Evolutionary conservation across 2,888 invertebrate genomes (phyloP).

Genomic region (Diogma glabrata): DNA sequence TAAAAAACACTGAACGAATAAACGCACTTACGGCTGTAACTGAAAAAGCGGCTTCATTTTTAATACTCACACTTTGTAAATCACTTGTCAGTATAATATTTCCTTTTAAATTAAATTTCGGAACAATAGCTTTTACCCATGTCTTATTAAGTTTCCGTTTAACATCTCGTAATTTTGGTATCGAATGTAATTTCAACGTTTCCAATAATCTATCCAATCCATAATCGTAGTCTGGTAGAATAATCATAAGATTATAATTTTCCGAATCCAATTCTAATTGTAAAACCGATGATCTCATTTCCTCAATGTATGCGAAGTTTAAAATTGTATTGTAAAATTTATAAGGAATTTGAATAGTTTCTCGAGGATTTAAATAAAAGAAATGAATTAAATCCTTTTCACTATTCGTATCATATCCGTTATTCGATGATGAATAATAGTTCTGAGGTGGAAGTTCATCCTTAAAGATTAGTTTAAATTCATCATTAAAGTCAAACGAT

Average conservation of each 20-base stretch:
- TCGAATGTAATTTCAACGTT: slow-evolving; percentile 46
- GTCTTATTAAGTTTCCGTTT: slow-evolving; percentile 55
- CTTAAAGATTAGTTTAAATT: too few relatives aligned
- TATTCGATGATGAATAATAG: too few relatives aligned
- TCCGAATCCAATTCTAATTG: slow-evolving; percentile 71
- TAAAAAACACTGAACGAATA: neutral
- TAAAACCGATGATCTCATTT: slow-evolving; percentile 57
- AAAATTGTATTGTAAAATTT: slow-evolving; percentile 68
- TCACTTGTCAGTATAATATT: slow-evolving; percentile 70
- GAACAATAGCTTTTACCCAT: slow-evolving; percentile 64
- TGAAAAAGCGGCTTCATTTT: too few relatives aligned
- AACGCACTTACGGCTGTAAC: neutral
- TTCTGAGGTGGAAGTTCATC: too few relatives aligned
- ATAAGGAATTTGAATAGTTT: slow-evolving; percentile 46
- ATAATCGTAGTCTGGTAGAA: slow-evolving; percentile 55
- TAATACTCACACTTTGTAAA: slow-evolving; percentile 56
- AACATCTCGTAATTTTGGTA: slow-evolving; percentile 46
- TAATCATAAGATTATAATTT: slow-evolving; percentile 62
- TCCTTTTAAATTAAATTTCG: slow-evolving; percentile 68
- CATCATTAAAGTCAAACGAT: neutral
- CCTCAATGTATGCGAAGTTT: slow-evolving; percentile 61
- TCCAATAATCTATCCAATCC: slow-evolving; percentile 52
- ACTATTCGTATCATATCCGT: neutral
- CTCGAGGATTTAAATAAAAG: slow-evolving; percentile 36
- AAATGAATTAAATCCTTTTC: slow-evolving; percentile 28